Base-by-base conservation (phyloP, 2,797 vertebrate species). In the Rhinoraja longicauda region DNA sequence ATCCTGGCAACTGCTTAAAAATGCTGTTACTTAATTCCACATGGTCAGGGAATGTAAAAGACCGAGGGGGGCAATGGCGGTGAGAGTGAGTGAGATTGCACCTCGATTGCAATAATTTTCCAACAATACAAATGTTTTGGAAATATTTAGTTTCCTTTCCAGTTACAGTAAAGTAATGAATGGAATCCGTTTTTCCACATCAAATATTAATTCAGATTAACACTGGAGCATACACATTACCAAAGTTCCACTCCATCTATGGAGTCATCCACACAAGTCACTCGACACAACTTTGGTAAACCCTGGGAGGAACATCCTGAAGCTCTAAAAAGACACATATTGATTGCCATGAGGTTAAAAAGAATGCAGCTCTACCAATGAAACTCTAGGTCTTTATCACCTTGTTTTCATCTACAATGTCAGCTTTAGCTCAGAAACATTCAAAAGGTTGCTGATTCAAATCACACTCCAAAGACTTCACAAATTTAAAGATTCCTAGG, bases 221-320 rank as follows among this genome's bases (percentile, higher is more conserved):
- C 29, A 59, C 59, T 53, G 79, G 24, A 84, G 45, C 81, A 15
- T 45, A 59, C 32, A 26, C 24, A 4, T 59, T 84, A 84, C 81
- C 26, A 84, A 84, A 8, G 81, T 84, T 59, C 81, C 53, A 84
- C n/a, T 62, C 81, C 81, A 84, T 84, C 81, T 84, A 84, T n/a
- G 81, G 53, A 57, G 53, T 24, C 8, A 84, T 29, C 81, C 53
- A 84, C 53, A 24, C 81, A 57, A 29, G 26, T 29, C 81, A 59
- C 26, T 59, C 26, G 4, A 39, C 10, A 59, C 53, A 84, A 6
- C 39, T 59, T 24, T 57, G 10, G 19, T 84, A 57, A n/a, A 24
- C 53, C 21, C 45, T 82, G 24, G 53, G 53, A 10, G 45, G 26
- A 10, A 24, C 78, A 45, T 21, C 39, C 36, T 9, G 45, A 45